Percentiles rank a stretch among this genome's conserved stretches.
Conservation (phyloP, 2,113 vertebrate genomes). For the Thinocorus orbignyianus region DNA sequence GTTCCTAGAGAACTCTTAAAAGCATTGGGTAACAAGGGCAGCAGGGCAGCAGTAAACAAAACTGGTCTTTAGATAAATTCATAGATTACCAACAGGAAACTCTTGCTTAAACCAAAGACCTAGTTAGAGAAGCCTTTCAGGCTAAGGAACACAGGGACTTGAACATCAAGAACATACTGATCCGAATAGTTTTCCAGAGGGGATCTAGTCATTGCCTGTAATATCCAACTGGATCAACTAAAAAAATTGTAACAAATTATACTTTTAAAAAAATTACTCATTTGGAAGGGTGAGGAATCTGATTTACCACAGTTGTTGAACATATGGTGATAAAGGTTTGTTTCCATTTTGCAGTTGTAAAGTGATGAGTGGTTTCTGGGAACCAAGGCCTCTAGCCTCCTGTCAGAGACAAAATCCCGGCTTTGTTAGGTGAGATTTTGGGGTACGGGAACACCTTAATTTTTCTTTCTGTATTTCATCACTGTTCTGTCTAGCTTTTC, state of each 20-base stretch:
- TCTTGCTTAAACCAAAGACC: neutral
- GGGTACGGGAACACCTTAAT: neutral
- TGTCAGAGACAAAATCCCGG: neutral
- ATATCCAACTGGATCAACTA: neutral
- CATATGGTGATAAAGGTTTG: neutral
- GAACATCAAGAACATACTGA: neutral
- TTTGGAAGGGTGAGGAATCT: neutral
- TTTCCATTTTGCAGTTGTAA: neutral
- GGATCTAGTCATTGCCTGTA: neutral
- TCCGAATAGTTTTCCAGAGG: neutral
- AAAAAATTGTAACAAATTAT: neutral
- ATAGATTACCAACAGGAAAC: neutral
- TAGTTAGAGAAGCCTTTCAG: neutral
- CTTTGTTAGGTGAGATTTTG: neutral
- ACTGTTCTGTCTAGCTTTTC: neutral
- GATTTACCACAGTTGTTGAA: neutral
- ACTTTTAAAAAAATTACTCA: fast-evolving
- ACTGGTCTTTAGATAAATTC: neutral
- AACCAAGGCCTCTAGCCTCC: neutral
- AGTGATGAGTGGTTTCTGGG: neutral
- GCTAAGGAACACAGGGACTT: neutral
- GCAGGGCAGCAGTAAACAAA: neutral
- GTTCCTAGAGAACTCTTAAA: neutral
- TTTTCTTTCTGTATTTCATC: neutral
- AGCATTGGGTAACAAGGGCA: neutral